A percentile compares a stretch with the other conserved stretches of the same genome.
Conservation (phyloP, 2,797 vertebrate species). For the Leuciscus waleckii region DNA sequence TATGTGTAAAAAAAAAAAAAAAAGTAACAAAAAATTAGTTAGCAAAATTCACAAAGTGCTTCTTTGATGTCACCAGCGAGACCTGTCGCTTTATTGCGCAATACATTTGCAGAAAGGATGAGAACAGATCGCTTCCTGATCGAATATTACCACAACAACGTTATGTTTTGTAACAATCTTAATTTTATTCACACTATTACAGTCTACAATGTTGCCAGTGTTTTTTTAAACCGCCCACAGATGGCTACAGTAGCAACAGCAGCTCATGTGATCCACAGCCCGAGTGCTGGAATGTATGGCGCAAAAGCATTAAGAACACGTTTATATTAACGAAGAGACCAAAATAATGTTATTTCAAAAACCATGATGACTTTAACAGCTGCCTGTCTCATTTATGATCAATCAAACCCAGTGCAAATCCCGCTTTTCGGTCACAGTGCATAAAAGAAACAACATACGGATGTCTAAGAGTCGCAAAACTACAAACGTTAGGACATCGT, state of each 20-base stretch:
- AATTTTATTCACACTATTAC: not conserved
- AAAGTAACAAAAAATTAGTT: not conserved
- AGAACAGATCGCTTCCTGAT: not conserved
- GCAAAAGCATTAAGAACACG: not conserved
- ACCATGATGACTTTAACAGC: not conserved
- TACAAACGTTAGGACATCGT: not conserved
- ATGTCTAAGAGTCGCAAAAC: conserved; percentile 26
- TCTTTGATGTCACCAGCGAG: not conserved
- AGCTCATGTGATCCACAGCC: conserved; percentile 24
- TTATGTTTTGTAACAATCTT: not conserved
- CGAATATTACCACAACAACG: not conserved
- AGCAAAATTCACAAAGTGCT: not conserved
- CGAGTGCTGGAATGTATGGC: conserved; percentile 46
- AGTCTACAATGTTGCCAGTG: not conserved
- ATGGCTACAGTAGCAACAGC: conserved; percentile 1
- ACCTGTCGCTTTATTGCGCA: conserved; percentile 39
- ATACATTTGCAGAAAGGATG: conserved; percentile 12
- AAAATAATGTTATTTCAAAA: not conserved
- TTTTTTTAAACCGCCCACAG: not conserved
- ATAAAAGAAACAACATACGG: conserved; percentile 39
- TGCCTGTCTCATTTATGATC: not conserved
- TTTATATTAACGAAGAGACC: not conserved
- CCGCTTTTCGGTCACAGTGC: conserved; percentile 5
- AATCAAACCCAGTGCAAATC: conserved; percentile 5
- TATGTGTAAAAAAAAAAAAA: not conserved